Percentiles rank a stretch among this genome's conserved stretches.
Conservation (phyloP, 2,113 vertebrate species). For the Amphiprion percula region DNA sequence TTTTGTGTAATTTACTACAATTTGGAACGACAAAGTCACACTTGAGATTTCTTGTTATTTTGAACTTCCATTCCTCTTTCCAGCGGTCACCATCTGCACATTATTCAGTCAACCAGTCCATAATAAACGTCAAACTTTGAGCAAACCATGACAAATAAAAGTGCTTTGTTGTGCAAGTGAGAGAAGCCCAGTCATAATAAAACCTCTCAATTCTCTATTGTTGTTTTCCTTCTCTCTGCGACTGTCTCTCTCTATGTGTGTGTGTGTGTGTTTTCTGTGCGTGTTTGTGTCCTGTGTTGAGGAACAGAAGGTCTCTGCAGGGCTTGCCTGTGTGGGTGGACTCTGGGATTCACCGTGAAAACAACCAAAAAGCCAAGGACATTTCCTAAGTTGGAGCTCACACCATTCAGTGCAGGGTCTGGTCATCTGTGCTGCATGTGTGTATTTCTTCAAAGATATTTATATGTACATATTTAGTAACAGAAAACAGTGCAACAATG, state of each 20-base stretch:
- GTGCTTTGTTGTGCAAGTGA: constrained; percentile 26
- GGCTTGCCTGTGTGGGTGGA: constrained; percentile 86
- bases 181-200: constrained; percentile 35
- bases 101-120: constrained; percentile 32
- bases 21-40: constrained; percentile 17
- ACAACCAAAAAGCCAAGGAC: constrained; percentile 85
- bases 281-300: constrained; percentile 66
- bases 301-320: constrained; percentile 89
- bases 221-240: constrained; percentile 34
- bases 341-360: constrained; percentile 87
- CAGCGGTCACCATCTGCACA: constrained; percentile 41
- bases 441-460: constrained; percentile 37
- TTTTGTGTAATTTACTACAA: constrained; percentile 4
- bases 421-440: constrained; percentile 20
- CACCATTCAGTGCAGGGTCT: constrained; percentile 29
- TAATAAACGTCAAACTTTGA: constrained; percentile 43
- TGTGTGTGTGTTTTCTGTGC: constrained; percentile 20
- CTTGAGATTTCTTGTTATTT: constrained; percentile 18
- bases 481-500: background rate
- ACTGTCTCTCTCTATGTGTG: constrained; percentile 15
- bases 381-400: constrained; percentile 79
- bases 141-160: constrained; percentile 39
- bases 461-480: background rate
- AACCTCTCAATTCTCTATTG: constrained; percentile 31
- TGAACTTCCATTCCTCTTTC: background rate